Evolutionary conservation across 2,797 vertebrate genomes (phyloP), one percentile per base, ranked within the genome.

Genomic region (Lagocephalus sceleratus): DNA sequence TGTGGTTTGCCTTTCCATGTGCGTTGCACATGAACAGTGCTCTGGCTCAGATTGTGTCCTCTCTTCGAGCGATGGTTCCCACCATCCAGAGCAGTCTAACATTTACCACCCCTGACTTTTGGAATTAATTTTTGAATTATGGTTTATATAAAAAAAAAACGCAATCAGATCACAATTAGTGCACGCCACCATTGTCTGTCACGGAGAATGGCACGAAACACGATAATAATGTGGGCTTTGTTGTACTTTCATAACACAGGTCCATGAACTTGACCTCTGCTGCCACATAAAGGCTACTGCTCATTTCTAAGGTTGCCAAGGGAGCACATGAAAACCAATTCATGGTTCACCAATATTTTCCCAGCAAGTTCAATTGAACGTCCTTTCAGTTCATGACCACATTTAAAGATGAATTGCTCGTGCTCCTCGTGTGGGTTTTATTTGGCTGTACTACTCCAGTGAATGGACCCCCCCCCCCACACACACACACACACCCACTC

Each of bases 331-430:
- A 29, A 75, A 76, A 60, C 51, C 55, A 78, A 68, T 82, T 81
- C 73, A 76, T 61, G 51, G 43, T 65, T 73, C 54, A 32, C 63
- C 55, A 54, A 74, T 78, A 73, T 67, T 66, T 62, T 38, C 21
- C 19, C 41, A 72, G 65, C 80, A 63, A 61, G 47, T 42, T 65
- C 57, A 80, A 73, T 77, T 83, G 67, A 78, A 83, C 78, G 79
- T 83, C 76, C 71, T 71, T 69, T 77, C 47, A 74, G 60, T 59
- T 63, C 25, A 26, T 57, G 60, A 63, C 66, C 74, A 69, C 71
- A 74, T 84, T 86, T 77, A 54, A 64, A 63, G 71, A 73, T 63
- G 62, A 75, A 82, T 84, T 79, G 72, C 68, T 73, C 68, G 66
- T 15, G 12, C 44, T 70, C 65, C 54, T 56, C 64, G 47, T 48